Evolutionary conservation across 1,140 invertebrate genomes (phyloP), one percentile per base, ranked within the genome.

Genomic region (Drosophila takahashii): DNA sequence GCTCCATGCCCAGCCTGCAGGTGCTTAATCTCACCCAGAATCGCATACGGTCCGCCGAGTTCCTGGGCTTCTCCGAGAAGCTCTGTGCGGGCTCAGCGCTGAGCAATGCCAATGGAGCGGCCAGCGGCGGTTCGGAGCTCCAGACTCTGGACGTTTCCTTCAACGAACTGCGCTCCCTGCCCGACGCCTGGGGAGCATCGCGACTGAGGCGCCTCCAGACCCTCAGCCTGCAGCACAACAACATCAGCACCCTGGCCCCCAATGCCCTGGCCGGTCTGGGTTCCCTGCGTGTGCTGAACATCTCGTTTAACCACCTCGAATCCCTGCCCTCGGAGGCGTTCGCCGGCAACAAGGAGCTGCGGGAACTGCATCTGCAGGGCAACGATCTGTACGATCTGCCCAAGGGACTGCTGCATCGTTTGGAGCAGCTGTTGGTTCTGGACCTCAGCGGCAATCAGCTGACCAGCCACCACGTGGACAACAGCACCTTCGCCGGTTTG

Each of bases 1-100:
- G 96, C 92, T 93, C 94, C 1, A 92, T 97, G 69, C 93, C 94
- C 69, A 95, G 95, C 75, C 93, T 97, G 18, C 95, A 95, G 81
- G 93, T 94, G 48, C 93, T 98, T 1, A 97, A 97, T 92, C 93
- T 97, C 53, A 96, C 96, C 22, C 94, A 93, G 36, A 97, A 97
- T 90, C 94, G 94, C 74, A 94, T 97, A 48, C 93, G 93, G 32
- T 95, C 95, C 57, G 93, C 96, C 1, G 94, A 95, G 37, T 94
- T 95, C 65, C 92, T 96, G 41, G 95, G 96, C 1, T 94, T 96
- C 81, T 93, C 94, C 15, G 93, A 94, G 53, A 84, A 89, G 26
- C 73, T 90, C 3, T 90, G 84, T 54, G 34, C 72, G 6, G 80
- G 85, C 11, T 53, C 75, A 6, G 75, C 80, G 0, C 62, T 93